phyloP scores from a whole-genome alignment of 2,797 vertebrate species.

The Paguma larvata region DNA sequence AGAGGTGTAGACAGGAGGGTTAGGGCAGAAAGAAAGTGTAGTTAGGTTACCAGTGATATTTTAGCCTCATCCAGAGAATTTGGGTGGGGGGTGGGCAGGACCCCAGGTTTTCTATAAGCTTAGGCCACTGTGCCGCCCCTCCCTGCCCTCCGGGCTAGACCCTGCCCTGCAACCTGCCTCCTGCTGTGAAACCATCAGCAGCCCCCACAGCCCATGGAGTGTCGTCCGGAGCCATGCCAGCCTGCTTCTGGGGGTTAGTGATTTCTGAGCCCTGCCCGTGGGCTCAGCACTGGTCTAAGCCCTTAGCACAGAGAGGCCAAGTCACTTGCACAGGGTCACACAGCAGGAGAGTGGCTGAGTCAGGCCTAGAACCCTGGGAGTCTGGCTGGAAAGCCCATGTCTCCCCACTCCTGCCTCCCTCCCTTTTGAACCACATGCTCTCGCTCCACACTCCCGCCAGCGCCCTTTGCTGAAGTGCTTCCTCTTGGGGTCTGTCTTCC shows the following conservation, averaged over 20 bases:
- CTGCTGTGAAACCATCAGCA: neutral
- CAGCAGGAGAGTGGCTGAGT: neutral
- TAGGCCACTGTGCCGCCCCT: neutral
- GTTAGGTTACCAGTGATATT: neutral
- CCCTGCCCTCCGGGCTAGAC: neutral
- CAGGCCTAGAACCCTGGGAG: neutral
- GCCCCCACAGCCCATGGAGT: neutral
- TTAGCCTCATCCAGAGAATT: neutral
- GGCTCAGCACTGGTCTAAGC: neutral
- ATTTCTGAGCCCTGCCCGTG: accelerated
- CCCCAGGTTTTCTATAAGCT: neutral
- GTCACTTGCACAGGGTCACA: neutral
- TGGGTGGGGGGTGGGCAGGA: neutral
- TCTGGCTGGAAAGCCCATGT: neutral
- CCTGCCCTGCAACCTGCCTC: neutral
- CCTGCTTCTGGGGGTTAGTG: neutral
- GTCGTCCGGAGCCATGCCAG: neutral
- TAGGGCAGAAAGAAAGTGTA: no score
- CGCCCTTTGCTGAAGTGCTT: neutral
- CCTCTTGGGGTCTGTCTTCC: neutral
- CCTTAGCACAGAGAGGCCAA: neutral
- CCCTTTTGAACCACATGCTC: neutral
- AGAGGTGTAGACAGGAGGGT: neutral
- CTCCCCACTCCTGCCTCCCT: neutral
- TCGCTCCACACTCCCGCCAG: accelerated